Evolutionary conservation across 2,888 invertebrate species (phyloP).

Genomic region (Muschampia plurimacula): DNA sequence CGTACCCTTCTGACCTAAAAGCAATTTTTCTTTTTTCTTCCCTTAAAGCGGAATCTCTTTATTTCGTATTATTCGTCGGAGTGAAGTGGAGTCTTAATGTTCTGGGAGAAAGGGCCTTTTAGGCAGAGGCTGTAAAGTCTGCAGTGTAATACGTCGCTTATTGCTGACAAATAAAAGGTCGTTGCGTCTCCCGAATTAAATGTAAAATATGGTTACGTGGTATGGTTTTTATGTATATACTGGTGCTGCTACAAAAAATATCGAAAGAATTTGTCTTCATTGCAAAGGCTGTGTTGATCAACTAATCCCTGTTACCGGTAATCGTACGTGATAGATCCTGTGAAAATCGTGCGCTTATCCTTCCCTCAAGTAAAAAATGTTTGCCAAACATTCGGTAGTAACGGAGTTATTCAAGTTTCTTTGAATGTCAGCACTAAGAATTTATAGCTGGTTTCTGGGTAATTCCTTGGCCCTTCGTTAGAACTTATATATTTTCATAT

Average conservation of each 20-base stretch:
- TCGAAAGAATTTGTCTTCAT: conserved; percentile 18
- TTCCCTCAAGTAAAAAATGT: conserved; percentile 20
- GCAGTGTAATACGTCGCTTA: conserved; percentile 45
- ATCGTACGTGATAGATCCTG: conserved; percentile 1
- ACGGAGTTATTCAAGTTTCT: not conserved
- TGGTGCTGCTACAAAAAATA: not conserved
- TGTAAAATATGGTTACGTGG: not conserved
- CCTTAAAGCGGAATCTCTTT: conserved; percentile 33
- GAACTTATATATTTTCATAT: not conserved
- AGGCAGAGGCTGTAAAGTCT: conserved; percentile 39
- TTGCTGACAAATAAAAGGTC: conserved; percentile 30
- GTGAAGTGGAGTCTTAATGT: conserved; percentile 43
- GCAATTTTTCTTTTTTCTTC: conserved; percentile 14
- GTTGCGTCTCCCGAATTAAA: conserved; percentile 5
- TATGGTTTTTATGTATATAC: not conserved
- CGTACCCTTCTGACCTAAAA: not conserved
- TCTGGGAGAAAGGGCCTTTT: conserved; percentile 35
- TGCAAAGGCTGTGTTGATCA: conserved; percentile 17
- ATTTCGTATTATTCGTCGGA: conserved; percentile 43
- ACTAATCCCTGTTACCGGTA: conserved; percentile 31
- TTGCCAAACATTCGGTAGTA: not conserved
- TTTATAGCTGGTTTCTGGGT: conserved; percentile 9
- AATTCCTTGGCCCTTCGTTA: not conserved
- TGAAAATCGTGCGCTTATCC: not conserved
- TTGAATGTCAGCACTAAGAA: conserved; percentile 5